Conservation (phyloP, 2,888 invertebrate species). For the Dryobotodes eremita region DNA sequence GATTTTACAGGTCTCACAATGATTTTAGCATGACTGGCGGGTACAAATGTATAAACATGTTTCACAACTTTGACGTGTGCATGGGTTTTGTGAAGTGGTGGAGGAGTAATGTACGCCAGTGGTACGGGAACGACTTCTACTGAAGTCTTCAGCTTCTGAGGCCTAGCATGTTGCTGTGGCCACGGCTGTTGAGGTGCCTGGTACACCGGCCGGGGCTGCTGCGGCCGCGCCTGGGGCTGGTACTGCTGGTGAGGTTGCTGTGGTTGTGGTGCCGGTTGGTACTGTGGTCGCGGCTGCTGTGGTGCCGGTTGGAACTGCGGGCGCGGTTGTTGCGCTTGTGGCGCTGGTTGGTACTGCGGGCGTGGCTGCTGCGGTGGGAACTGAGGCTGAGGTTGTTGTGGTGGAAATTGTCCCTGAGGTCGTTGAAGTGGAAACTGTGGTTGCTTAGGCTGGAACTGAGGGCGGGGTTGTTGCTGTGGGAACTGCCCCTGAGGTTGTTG, state of each 20-base stretch:
- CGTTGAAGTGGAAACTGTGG: slow-evolving; percentile 49
- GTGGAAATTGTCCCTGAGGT: slow-evolving; percentile 58
- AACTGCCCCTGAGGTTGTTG: slow-evolving; percentile 45
- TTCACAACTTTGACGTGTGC: slow-evolving; percentile 77
- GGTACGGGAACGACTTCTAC: slow-evolving; percentile 87
- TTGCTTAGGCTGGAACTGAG: slow-evolving; percentile 46
- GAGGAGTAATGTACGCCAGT: slow-evolving; percentile 85
- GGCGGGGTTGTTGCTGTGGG: slow-evolving; percentile 44
- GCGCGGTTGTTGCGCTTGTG: slow-evolving; percentile 48
- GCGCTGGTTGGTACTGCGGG: slow-evolving; percentile 40
- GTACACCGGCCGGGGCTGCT: slow-evolving; percentile 50
- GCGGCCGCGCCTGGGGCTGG: slow-evolving; percentile 40
- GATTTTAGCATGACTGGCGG: slow-evolving; percentile 78
- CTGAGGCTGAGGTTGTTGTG: slow-evolving; percentile 43
- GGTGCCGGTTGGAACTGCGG: slow-evolving; percentile 43
- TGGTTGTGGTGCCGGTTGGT: slow-evolving; percentile 40
- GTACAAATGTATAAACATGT: slow-evolving; percentile 82
- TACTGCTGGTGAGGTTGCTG: slow-evolving; percentile 47
- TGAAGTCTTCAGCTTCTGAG: slow-evolving; percentile 83
- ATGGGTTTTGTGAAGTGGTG: slow-evolving; percentile 75
- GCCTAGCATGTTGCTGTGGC: slow-evolving; percentile 65
- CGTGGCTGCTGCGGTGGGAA: slow-evolving; percentile 49
- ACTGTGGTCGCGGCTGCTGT: slow-evolving; percentile 63
- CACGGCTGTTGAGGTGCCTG: slow-evolving; percentile 52
- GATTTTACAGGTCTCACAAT: slow-evolving; percentile 81